Conservation (phyloP, 1,140 invertebrate species). For the Tenebrio molitor region DNA sequence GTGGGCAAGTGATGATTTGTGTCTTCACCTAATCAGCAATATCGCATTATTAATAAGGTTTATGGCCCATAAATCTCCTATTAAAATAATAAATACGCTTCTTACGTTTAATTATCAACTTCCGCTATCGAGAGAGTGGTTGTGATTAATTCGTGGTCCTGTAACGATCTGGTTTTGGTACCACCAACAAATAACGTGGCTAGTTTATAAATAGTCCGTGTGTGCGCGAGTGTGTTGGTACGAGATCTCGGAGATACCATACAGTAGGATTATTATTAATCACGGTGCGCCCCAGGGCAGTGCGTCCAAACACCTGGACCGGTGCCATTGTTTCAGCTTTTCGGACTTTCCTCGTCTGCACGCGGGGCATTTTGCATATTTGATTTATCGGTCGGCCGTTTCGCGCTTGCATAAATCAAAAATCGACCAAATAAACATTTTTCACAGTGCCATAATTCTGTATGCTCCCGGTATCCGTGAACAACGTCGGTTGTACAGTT, state of each 20-base stretch:
- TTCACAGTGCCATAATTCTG: constrained; percentile 34
- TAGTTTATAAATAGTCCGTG: constrained; percentile 14
- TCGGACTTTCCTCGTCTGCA: constrained; percentile 27
- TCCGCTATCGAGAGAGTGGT: constrained; percentile 12
- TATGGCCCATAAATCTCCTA: constrained; percentile 35
- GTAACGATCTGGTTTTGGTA: constrained; percentile 12
- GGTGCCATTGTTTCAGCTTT: constrained; percentile 50
- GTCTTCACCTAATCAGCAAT: constrained; percentile 38
- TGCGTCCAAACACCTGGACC: constrained; percentile 55
- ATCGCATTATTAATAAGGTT: constrained; percentile 34
- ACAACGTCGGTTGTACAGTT: constrained; percentile 24
- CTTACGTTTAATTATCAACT: constrained; percentile 31
- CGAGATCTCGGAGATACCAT: constrained; percentile 51
- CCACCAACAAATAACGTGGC: not conserved
- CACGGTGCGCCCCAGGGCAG: constrained; percentile 49
- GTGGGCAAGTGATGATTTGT: constrained; percentile 33
- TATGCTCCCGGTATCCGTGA: constrained; percentile 25
- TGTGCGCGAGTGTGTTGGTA: constrained; percentile 35
- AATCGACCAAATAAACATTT: constrained; percentile 23
- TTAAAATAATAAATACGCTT: constrained; percentile 37
- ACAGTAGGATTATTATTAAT: constrained; percentile 61
- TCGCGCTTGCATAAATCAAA: constrained; percentile 41
- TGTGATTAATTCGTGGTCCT: constrained; percentile 27
- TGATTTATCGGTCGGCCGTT: constrained; percentile 44
- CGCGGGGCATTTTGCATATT: constrained; percentile 51